These are phyloP conservation scores for Trissonchulus latispiculum DNA, from an alignment of 2,888 invertebrate genomes.

Conservation along the genomic window DNA sequence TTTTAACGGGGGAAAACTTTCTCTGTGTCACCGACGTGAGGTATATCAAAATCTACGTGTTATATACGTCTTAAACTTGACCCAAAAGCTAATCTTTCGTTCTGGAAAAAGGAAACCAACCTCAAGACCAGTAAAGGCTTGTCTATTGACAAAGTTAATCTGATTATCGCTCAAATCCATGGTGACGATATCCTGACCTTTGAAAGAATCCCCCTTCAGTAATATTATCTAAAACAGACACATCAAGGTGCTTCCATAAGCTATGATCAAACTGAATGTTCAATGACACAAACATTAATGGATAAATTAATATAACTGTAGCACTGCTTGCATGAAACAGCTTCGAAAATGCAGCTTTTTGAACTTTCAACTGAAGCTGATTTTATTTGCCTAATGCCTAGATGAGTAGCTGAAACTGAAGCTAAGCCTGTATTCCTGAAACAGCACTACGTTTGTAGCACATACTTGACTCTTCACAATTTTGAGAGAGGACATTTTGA, in stretches of 20 bases:
- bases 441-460: too few species aligned
- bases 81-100: too few species aligned
- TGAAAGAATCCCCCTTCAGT: constrained; percentile 36
- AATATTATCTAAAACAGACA: constrained; percentile 9
- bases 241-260: background rate
- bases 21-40: too few species aligned
- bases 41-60: too few species aligned
- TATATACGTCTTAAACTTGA: too few species aligned
- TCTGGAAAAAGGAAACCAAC: constrained; percentile 27
- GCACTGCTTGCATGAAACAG: background rate
- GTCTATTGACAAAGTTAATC: constrained; percentile 40
- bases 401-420: too few species aligned
- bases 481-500: constrained; percentile 8
- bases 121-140: constrained; percentile 41
- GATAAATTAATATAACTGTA: background rate
- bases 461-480: constrained; percentile 11
- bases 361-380: too few species aligned
- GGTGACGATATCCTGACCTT: constrained; percentile 34
- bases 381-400: too few species aligned
- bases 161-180: constrained; percentile 37
- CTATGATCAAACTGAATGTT: background rate
- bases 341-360: too few species aligned
- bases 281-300: too few species aligned
- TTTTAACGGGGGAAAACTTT: too few species aligned
- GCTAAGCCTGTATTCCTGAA: too few species aligned